phyloP scores from a whole-genome alignment of 2,797 vertebrate species.

The Sus cebifrons region DNA sequence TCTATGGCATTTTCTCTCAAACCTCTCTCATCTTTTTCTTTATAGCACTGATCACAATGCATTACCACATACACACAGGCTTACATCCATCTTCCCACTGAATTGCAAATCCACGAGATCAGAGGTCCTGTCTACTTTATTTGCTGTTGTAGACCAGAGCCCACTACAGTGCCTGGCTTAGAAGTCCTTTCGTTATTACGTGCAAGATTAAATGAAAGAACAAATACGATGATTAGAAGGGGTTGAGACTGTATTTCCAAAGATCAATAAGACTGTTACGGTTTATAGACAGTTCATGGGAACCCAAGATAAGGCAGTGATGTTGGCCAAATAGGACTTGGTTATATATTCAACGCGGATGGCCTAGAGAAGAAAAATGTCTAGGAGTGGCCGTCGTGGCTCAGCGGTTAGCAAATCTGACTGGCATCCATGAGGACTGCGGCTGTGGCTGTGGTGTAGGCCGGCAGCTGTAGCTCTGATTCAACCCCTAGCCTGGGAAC shows the following conservation, averaged over 20 bases:
- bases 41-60: neutral
- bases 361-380: neutral
- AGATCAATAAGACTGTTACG: neutral
- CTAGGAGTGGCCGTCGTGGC: neutral
- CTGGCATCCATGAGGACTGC: too few relatives aligned
- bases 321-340: neutral
- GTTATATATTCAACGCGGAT: neutral
- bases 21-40: neutral
- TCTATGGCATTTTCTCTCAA: neutral
- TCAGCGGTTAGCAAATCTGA: too few relatives aligned
- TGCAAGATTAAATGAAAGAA: constrained; percentile 6
- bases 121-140: neutral
- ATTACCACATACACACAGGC: neutral
- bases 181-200: constrained; percentile 3
- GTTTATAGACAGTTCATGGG: neutral
- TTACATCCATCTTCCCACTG: constrained; percentile 6
- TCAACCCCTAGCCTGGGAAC: too few relatives aligned
- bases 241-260: constrained; percentile 27
- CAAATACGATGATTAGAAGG: neutral
- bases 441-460: too few relatives aligned
- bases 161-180: neutral
- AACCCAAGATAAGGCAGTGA: constrained; percentile 33
- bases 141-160: constrained; percentile 3
- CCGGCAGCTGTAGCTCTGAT: too few relatives aligned
- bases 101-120: constrained; percentile 20